These are phyloP conservation scores for Sebastes vulpes DNA, from an alignment of 2,797 vertebrate species.

Conservation along the genomic window DNA sequence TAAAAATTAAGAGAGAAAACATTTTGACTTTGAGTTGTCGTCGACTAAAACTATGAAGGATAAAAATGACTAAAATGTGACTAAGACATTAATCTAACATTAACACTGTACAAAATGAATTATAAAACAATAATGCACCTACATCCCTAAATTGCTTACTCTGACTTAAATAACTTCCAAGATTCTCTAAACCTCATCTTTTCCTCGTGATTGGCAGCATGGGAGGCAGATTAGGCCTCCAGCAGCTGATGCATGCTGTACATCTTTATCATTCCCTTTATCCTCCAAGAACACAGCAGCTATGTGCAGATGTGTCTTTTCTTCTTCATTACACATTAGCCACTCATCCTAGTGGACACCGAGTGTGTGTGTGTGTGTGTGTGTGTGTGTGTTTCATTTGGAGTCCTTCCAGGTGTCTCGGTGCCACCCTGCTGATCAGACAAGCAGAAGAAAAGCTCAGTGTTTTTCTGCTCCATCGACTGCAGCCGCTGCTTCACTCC, in stretches of 20 bases:
- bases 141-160: neutral
- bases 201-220: neutral
- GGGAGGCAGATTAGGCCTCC: neutral
- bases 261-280: slow-evolving; percentile 9
- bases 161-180: neutral
- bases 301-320: slow-evolving; percentile 76
- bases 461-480: slow-evolving; percentile 88
- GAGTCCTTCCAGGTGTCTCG: slow-evolving; percentile 81
- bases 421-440: slow-evolving; percentile 75
- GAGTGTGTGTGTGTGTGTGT: neutral
- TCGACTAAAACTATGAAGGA: too few species aligned
- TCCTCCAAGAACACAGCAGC: slow-evolving; percentile 44
- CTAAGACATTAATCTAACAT: too few species aligned
- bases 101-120: too few species aligned
- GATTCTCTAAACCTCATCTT: neutral
- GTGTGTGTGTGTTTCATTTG: slow-evolving; percentile 47
- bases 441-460: slow-evolving; percentile 86
- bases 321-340: slow-evolving; percentile 79
- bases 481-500: slow-evolving; percentile 80
- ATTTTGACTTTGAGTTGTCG: too few species aligned
- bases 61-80: too few species aligned
- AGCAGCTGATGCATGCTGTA: slow-evolving; percentile 21
- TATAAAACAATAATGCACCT: neutral
- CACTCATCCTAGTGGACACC: slow-evolving; percentile 55
- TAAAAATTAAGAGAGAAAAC: too few species aligned